Percentiles rank a stretch among this genome's conserved stretches.
phyloP scores from a whole-genome alignment of 2,113 vertebrate species.

The Clinocottus analis region DNA sequence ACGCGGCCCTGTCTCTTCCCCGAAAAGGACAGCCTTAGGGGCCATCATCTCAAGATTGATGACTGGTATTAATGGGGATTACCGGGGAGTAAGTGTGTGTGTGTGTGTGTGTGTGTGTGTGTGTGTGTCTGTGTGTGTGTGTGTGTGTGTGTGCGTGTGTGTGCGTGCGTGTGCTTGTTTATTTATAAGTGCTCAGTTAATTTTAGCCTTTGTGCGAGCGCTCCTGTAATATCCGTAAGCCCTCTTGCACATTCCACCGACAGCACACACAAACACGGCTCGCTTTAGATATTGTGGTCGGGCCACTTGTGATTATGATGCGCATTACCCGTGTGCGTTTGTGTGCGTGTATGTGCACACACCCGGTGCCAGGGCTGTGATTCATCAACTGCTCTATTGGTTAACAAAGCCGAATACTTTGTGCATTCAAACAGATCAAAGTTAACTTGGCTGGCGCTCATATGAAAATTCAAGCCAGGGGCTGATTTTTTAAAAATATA shows the following conservation, averaged over 20 bases:
- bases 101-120: constrained; percentile 11
- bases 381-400: constrained; percentile 25
- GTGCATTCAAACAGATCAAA: constrained; percentile 43
- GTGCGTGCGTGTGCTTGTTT: constrained; percentile 26
- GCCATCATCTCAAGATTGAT: constrained; percentile 59
- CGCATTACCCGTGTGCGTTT: background rate
- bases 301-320: constrained; percentile 17
- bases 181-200: constrained; percentile 33
- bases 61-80: constrained; percentile 48
- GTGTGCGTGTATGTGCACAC: background rate
- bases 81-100: background rate
- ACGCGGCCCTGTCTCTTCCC: constrained; percentile 46
- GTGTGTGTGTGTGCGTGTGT: constrained; percentile 19
- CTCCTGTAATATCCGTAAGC: constrained; percentile 19
- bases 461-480: too few species aligned
- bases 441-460: constrained; percentile 43
- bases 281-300: constrained; percentile 5
- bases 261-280: constrained; percentile 14
- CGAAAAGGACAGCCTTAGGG: constrained; percentile 45
- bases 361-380: constrained; percentile 8
- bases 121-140: too few species aligned
- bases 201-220: constrained; percentile 38
- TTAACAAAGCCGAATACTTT: constrained; percentile 6
- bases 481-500: constrained; percentile 20
- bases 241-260: constrained; percentile 10